A percentile compares a stretch with the other conserved stretches of the same genome.
Evolutionary conservation across 2,113 vertebrate species (phyloP).

Genomic region (Centropus bengalensis): DNA sequence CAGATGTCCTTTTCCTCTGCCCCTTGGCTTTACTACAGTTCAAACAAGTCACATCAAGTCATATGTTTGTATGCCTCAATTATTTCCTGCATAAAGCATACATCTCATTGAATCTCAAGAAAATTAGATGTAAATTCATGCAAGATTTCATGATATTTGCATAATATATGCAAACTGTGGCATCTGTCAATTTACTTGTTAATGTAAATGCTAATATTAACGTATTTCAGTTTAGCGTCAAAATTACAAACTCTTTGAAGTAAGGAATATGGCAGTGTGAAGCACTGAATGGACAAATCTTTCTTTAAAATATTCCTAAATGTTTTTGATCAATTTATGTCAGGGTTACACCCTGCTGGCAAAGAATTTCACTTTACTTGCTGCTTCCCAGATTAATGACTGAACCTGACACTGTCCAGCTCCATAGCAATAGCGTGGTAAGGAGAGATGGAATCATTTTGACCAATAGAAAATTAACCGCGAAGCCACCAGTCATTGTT

Average conservation of each 20-base stretch:
- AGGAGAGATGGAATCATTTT: constrained; percentile 13
- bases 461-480: constrained; percentile 2
- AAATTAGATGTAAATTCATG: constrained; percentile 56
- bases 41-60: background rate
- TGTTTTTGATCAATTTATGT: constrained; percentile 19
- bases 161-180: constrained; percentile 67
- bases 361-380: background rate
- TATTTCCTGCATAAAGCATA: background rate
- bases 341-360: constrained; percentile 1
- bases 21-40: background rate
- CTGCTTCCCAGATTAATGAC: background rate
- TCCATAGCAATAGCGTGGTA: background rate
- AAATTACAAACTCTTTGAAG: constrained; percentile 44
- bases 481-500: background rate
- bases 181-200: constrained; percentile 68
- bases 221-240: constrained; percentile 28
- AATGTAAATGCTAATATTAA: constrained; percentile 68
- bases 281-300: background rate
- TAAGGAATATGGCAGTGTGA: background rate
- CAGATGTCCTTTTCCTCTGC: background rate
- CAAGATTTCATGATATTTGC: constrained; percentile 52
- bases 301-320: constrained; percentile 14
- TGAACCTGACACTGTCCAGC: background rate
- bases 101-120: constrained; percentile 48
- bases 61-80: background rate